A percentile compares a stretch with the other conserved stretches of the same genome.
phyloP scores from a whole-genome alignment of 2,113 vertebrate species.

The Hemiscyllium ocellatum region DNA sequence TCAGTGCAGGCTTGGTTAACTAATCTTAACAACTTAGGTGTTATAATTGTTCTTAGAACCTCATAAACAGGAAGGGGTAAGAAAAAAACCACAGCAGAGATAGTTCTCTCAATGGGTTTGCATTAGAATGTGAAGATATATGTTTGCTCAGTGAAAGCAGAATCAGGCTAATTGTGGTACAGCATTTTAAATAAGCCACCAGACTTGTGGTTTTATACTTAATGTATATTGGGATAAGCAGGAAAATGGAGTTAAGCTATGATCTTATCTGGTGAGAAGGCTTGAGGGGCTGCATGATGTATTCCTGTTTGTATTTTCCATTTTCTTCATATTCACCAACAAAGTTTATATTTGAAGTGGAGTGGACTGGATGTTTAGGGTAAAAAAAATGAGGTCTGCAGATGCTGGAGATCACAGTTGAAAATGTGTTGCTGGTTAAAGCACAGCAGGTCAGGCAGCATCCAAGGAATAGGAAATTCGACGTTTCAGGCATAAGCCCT shows the following conservation, averaged over 20 bases:
- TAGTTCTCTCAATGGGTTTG: neutral
- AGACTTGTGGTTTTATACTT: no score
- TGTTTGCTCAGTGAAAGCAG: neutral
- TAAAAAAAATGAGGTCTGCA: no score
- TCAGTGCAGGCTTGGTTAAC: neutral
- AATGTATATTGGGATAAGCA: no score
- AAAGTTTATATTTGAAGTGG: neutral
- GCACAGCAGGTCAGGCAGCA: no score
- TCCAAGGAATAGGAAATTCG: no score
- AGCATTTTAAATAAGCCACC: neutral
- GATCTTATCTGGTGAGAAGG: no score
- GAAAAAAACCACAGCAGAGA: neutral
- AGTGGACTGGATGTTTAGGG: neutral
- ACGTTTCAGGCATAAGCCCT: no score
- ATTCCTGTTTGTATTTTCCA: no score
- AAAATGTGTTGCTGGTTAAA: no score
- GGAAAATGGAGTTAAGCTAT: no score
- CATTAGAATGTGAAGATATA: neutral
- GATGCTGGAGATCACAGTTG: no score
- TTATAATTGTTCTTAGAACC: neutral
- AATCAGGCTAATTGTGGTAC: neutral
- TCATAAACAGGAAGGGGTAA: neutral
- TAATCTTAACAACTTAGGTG: neutral
- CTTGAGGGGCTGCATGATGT: no score
- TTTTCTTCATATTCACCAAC: neutral